Evolutionary conservation across 2,797 vertebrate genomes (phyloP), one percentile per base, ranked within the genome.

Genomic region (Remorina albescens): DNA sequence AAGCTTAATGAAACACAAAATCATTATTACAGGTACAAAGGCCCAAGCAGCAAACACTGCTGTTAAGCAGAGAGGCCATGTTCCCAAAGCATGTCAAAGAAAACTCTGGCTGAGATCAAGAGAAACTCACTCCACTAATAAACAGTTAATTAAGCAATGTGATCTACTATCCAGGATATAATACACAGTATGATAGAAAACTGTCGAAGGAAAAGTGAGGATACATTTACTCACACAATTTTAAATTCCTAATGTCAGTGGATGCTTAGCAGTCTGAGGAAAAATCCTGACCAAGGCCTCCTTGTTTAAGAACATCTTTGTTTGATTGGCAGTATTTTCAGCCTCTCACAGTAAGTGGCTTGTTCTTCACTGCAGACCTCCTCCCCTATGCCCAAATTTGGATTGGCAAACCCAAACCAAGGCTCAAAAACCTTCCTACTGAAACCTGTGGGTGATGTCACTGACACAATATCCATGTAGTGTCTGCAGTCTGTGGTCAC

Each of bases 371-470:
- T 74, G 39, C 51, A 57, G 62, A 30, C 56, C 39, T 16, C 69
- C 65, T 59, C 62, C 65, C 16, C 19, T 68, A 30, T 67, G 28
- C 47, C 74, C 66, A 75, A 28, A 82, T 73, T 42, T 55, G 25
- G 53, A 42, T 59, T 16, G 23, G 37, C 67, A 59, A 62, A 67
- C 26, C 47, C 65, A 53, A 25, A 81, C 44, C 62, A 8, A 51
- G 56, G 26, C 50, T 34, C 57, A 13, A 86, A 70, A 77, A 49
- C 62, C 61, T 53, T 36, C 55, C 49, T 74, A 76, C 36, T 64
- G 25, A 71, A 55, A 56, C 28, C 26, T 47, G 66, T 10, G 56
- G 59, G 50, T 89, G 78, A 85, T 61, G 80, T 80, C 82, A 78
- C 50, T 72, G 60, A 78, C 74, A 50, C 74, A 37, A 71, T 46